These are phyloP conservation scores for Tyto alba DNA, from an alignment of 2,113 vertebrate species.

Conservation along the genomic window DNA sequence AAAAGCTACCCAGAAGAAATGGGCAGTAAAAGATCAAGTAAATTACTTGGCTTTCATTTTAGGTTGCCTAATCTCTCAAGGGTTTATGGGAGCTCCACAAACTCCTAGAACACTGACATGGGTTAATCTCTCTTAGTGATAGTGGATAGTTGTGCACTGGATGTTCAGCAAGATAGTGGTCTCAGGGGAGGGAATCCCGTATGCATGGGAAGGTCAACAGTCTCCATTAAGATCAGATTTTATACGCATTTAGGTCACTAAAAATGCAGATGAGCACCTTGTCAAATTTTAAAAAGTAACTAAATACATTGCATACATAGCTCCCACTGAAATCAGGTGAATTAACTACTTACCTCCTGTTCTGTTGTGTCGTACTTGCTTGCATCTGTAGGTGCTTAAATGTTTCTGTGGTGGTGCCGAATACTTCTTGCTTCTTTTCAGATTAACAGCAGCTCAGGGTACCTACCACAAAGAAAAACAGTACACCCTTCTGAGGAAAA, in stretches of 20 bases:
- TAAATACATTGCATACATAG: not conserved
- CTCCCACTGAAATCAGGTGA: not conserved
- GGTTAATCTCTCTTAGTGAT: not conserved
- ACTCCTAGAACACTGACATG: not conserved
- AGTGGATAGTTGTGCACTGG: not conserved
- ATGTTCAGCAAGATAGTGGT: not conserved
- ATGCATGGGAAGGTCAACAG: not conserved
- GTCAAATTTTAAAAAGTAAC: not conserved
- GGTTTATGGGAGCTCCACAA: not conserved
- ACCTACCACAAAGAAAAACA: not conserved
- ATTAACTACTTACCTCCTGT: not conserved
- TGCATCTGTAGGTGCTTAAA: not conserved
- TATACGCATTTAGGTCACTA: not conserved
- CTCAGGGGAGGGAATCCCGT: not conserved
- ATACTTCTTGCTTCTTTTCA: not conserved
- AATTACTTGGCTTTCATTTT: not conserved
- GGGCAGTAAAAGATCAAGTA: conserved; percentile 49
- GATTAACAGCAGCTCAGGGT: not conserved
- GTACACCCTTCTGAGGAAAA: not conserved
- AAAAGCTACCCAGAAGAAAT: conserved; percentile 13
- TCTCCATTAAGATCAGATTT: not conserved
- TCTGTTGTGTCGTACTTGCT: not conserved
- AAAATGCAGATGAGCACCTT: not conserved
- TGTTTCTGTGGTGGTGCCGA: not conserved
- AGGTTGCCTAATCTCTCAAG: not conserved